Conservation (phyloP, 2,888 invertebrate species). For the Ormia ochracea region DNA sequence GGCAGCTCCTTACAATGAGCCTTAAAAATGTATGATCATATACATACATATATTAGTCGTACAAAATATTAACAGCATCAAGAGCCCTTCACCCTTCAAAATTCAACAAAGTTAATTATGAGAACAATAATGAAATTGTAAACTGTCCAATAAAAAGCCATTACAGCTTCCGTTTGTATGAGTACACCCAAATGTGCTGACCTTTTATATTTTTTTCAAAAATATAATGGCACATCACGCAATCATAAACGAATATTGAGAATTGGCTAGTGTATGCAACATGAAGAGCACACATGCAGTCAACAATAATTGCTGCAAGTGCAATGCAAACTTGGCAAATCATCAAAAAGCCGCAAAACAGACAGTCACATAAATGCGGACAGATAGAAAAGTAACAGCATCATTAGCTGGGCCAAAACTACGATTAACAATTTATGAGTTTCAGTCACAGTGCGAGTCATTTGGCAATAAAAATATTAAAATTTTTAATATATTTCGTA, state of each 20-base stretch:
- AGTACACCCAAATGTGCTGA: not conserved
- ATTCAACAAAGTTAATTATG: slow-evolving; percentile 19
- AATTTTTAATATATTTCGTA: slow-evolving; percentile 19
- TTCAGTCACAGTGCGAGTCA: not conserved
- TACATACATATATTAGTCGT: too few species aligned
- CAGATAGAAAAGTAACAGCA: slow-evolving; percentile 31
- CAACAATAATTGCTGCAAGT: slow-evolving; percentile 25
- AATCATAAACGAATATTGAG: not conserved
- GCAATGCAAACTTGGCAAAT: slow-evolving; percentile 46
- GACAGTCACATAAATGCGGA: not conserved
- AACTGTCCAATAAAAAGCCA: slow-evolving; percentile 50
- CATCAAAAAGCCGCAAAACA: slow-evolving; percentile 1
- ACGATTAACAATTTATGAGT: slow-evolving; percentile 39
- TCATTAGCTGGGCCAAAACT: slow-evolving; percentile 48
- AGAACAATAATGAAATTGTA: slow-evolving; percentile 20
- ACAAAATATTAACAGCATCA: not conserved
- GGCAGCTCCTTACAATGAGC: too few species aligned
- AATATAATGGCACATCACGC: slow-evolving; percentile 38
- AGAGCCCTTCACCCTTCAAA: not conserved
- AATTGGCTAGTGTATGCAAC: not conserved
- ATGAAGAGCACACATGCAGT: slow-evolving; percentile 14
- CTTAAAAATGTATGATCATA: too few species aligned
- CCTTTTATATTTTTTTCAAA: not conserved
- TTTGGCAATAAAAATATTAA: slow-evolving; percentile 36
- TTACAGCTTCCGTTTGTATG: slow-evolving; percentile 56